Evolutionary conservation across 2,888 invertebrate genomes (phyloP), one percentile per base, ranked within the genome.

Genomic region (Agonum fuliginosum): DNA sequence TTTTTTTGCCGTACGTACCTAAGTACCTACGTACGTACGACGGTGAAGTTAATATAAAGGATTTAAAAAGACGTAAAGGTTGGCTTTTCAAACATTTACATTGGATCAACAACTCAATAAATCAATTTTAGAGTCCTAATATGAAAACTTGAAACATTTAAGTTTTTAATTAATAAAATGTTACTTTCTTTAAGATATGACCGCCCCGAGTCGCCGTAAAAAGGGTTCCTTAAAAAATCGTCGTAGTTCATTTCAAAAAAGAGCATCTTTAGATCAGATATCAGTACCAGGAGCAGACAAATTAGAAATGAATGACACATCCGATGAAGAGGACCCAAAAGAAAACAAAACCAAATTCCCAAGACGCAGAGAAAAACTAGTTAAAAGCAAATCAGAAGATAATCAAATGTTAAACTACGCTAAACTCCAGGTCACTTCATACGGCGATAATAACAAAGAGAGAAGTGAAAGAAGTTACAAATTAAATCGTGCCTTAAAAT

Each of bases 141-240:
- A n/a, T n/a, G n/a, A n/a, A n/a, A n/a, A n/a, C n/a, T n/a, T n/a
- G n/a, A n/a, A n/a, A n/a, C n/a, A n/a, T n/a, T n/a, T n/a, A n/a
- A n/a, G n/a, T n/a, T n/a, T n/a, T n/a, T n/a, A 37, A 37, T 3
- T 65, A 3, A 22, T 20, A 54, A 8, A 20, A 54, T 54, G 20
- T 34, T 22, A 22, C 54, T 14, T 67, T 37, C 78, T 81, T 83
- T 69, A 41, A 85, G 85, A 85, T 82, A 81, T 83, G 73, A 84
- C 84, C 51, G 81, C 83, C 8, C 84, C 84, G 14, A 79, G 80
- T 8, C 79, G 80, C 46, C 81, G 81, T 74, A 81, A 84, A 82
- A 79, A 83, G 81, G 78, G 78, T 81, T 58, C 77, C 80, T 70
- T 84, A 82, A 81, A 85, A 83, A 1, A 80, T 83, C 69, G 79